A percentile compares a stretch with the other conserved stretches of the same genome.
Evolutionary conservation across 2,888 invertebrate species (phyloP).

Genomic region (Timema podura): DNA sequence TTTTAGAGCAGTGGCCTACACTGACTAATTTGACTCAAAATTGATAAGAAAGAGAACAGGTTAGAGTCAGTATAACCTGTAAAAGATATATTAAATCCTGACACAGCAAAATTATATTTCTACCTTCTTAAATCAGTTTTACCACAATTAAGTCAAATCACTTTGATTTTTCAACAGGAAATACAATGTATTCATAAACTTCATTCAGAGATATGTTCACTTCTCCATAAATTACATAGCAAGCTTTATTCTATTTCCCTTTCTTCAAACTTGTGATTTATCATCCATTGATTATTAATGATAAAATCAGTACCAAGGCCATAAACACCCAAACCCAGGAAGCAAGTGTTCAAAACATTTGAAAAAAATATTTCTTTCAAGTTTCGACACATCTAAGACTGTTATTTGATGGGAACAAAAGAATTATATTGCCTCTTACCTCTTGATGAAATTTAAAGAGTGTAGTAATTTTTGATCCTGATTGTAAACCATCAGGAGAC

Average conservation of each 20-base stretch:
- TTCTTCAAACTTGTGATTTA: constrained; percentile 6
- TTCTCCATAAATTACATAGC: constrained; percentile 12
- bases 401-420: background rate
- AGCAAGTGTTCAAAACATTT: background rate
- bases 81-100: background rate
- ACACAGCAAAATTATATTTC: constrained; percentile 4
- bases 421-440: constrained; percentile 13
- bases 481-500: constrained; percentile 1
- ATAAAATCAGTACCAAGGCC: constrained; percentile 2
- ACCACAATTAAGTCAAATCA: constrained; percentile 1
- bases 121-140: background rate
- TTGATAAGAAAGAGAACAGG: constrained; percentile 4
- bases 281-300: background rate
- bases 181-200: constrained; percentile 11
- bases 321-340: background rate
- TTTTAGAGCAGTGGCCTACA: constrained; percentile 17
- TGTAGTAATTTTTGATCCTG: background rate
- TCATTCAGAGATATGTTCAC: constrained; percentile 8
- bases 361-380: background rate
- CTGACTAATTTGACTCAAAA: background rate
- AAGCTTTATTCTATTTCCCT: constrained; percentile 3
- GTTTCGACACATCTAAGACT: background rate
- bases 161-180: constrained; percentile 9
- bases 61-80: background rate
- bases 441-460: constrained; percentile 3